phyloP scores from a whole-genome alignment of 2,888 invertebrate genomes.

The Callinectes sapidus region DNA sequence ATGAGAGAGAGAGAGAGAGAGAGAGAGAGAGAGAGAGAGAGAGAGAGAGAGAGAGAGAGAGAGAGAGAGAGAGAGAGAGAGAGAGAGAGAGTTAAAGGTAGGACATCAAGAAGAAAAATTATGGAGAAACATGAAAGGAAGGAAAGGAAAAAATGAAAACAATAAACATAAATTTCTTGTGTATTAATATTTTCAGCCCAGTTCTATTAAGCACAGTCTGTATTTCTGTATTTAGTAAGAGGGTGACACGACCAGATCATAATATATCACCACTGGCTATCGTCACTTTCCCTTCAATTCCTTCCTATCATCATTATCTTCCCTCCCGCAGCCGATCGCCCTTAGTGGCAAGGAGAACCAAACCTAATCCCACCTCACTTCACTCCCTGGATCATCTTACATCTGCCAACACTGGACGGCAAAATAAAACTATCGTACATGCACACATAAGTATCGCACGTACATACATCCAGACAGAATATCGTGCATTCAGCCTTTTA shows the following conservation, averaged over 20 bases:
- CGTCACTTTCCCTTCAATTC: neutral
- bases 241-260: neutral
- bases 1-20: neutral
- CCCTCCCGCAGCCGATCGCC: neutral
- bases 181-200: neutral
- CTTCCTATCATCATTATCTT: neutral
- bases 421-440: neutral
- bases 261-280: neutral
- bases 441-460: neutral
- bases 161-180: neutral
- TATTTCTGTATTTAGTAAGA: neutral
- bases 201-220: neutral
- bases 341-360: neutral
- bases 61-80: constrained; percentile 1
- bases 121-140: neutral
- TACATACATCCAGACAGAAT: neutral
- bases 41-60: constrained; percentile 1
- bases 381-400: neutral
- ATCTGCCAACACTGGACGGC: neutral
- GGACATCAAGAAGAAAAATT: neutral
- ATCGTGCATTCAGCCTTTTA: neutral
- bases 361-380: neutral
- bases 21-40: neutral
- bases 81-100: neutral
- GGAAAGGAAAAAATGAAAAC: neutral